Conservation (phyloP, 1,140 invertebrate genomes). For the Pomacea maculata region DNA sequence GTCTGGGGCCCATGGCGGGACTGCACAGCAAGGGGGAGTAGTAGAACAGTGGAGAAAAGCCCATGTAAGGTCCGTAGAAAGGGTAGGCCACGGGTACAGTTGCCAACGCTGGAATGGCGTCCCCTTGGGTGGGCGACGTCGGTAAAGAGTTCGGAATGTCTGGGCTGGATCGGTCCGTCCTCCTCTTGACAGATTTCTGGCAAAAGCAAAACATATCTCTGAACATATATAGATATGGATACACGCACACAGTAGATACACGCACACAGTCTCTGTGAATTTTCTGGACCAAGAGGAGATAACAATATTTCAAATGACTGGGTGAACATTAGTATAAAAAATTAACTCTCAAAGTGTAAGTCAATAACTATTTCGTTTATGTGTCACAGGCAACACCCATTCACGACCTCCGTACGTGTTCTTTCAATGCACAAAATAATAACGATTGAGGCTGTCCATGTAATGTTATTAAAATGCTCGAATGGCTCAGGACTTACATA, state of each 20-base stretch:
- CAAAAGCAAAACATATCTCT: not conserved
- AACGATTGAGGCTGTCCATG: no score
- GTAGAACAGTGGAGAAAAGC: constrained; percentile 1
- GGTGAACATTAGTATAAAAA: no score
- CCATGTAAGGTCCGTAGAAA: constrained; percentile 12
- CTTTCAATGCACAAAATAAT: no score
- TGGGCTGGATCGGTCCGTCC: not conserved
- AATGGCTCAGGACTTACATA: no score
- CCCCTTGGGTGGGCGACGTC: not conserved
- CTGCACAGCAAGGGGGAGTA: constrained; percentile 10
- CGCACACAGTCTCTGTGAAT: no score
- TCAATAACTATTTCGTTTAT: no score
- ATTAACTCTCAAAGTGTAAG: no score
- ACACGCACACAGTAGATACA: not conserved
- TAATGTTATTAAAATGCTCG: no score
- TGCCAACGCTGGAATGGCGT: not conserved
- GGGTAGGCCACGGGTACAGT: not conserved
- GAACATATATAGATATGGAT: constrained; percentile 4
- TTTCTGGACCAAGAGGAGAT: not conserved
- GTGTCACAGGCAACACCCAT: no score
- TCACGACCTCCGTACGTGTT: no score
- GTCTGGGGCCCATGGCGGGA: not conserved
- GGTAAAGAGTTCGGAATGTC: not conserved
- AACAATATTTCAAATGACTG: no score
- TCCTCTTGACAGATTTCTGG: constrained; percentile 15